Conservation (phyloP, 2,888 invertebrate genomes). For the Taphrorychus bicolor region DNA sequence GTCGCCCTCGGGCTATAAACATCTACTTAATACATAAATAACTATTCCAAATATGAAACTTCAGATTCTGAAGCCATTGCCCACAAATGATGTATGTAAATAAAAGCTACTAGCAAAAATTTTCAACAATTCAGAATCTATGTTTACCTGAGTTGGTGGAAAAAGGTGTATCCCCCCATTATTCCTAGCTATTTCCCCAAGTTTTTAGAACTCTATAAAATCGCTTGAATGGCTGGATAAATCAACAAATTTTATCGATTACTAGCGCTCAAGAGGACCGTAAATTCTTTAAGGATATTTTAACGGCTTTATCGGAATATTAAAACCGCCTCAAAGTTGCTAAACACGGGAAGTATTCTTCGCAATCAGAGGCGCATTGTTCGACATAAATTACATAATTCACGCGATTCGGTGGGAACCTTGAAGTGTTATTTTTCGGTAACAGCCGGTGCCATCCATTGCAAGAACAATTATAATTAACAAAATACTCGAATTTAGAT, state of each 20-base stretch:
- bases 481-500: neutral
- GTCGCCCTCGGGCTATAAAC: no score
- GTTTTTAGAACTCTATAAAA: slow-evolving; percentile 34
- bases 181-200: no score
- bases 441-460: neutral
- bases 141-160: no score
- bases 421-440: neutral
- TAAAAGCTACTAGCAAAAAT: no score
- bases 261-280: slow-evolving; percentile 36
- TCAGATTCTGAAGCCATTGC: no score
- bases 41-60: no score
- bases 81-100: no score
- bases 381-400: no score
- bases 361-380: neutral
- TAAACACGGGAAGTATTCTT: slow-evolving; percentile 8
- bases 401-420: neutral
- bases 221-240: slow-evolving; percentile 35
- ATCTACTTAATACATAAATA: no score
- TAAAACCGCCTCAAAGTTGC: slow-evolving; percentile 43
- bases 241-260: slow-evolving; percentile 43
- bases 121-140: no score
- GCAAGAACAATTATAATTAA: neutral
- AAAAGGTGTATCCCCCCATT: no score
- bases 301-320: slow-evolving; percentile 45
- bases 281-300: slow-evolving; percentile 44